Conservation (phyloP, 2,113 vertebrate species). For the Calidris pugnax region DNA sequence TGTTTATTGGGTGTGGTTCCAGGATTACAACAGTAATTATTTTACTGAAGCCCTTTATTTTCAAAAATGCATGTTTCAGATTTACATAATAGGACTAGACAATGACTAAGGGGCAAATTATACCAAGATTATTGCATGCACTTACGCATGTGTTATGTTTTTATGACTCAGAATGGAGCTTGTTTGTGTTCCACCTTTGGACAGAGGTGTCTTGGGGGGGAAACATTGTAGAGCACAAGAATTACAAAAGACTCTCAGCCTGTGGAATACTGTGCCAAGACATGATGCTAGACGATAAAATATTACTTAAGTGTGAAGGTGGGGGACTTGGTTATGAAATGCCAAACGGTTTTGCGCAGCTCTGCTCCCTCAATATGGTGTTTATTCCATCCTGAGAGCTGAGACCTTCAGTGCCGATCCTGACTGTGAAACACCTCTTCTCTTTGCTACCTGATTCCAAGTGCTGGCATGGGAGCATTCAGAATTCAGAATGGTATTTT, state of each 20-base stretch:
- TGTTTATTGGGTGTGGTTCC: slow-evolving; percentile 72
- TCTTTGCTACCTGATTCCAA: neutral
- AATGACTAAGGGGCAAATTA: slow-evolving; percentile 85
- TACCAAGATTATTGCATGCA: slow-evolving; percentile 76
- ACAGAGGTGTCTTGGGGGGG: slow-evolving; percentile 59
- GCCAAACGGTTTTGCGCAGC: neutral
- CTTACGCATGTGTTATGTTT: slow-evolving; percentile 74
- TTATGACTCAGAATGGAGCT: slow-evolving; percentile 72
- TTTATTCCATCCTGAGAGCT: neutral
- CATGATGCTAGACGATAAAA: slow-evolving; percentile 45
- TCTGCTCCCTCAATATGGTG: neutral
- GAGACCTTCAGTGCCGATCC: neutral
- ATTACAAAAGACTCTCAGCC: slow-evolving; percentile 63
- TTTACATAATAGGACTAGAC: slow-evolving; percentile 83
- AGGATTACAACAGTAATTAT: slow-evolving; percentile 73
- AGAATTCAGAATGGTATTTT: neutral
- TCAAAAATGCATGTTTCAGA: slow-evolving; percentile 75
- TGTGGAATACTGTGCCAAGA: slow-evolving; percentile 36
- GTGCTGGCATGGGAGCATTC: neutral
- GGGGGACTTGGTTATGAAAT: slow-evolving; percentile 39
- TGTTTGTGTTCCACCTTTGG: slow-evolving; percentile 76
- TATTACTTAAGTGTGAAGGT: slow-evolving; percentile 45
- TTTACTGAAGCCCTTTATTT: slow-evolving; percentile 70
- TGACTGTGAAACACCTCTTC: neutral
- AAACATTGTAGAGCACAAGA: slow-evolving; percentile 20